Base-by-base conservation (phyloP, 2,888 invertebrate species). In the Tricholauxania praeusta region DNA sequence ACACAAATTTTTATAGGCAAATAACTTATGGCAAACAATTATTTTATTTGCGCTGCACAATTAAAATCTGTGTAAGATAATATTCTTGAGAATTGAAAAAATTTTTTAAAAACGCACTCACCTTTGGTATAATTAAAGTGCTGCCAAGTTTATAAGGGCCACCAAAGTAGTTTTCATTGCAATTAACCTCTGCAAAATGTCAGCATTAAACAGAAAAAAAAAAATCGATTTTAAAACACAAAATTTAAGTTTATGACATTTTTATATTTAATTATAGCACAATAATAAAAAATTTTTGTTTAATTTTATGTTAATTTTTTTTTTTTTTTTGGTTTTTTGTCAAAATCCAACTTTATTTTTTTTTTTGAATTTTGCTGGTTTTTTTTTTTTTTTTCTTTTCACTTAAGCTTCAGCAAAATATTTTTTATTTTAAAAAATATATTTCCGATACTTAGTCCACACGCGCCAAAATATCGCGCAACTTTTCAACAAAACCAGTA, bases 101-200 rank as follows among this genome's bases (percentile, higher is more conserved):
- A 10, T 2, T 10, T 8, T 10, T 39, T 39, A 39, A 10, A 39
- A 39, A 39, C 10, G 10, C 70, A 76, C 80, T 80, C 77, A 81
- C 81, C 80, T 83, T 79, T 78, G 81, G 80, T 78, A 81, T 80
- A 70, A 80, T 78, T 77, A 82, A 77, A 78, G 81, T 80, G 75
- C 80, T 81, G 76, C 80, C 80, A 75, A 81, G 78, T 78, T 82
- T 80, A 78, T 80, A 81, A 74, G 80, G 74, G 71, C 80, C 78
- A 73, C 80, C 78, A 77, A 82, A 81, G 80, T 80, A 81, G 80
- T 80, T 79, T 72, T 82, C 80, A 80, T 82, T 82, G 63, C 72
- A 59, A 80, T 78, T 79, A 71, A 77, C 79, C 78, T 82, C 80
- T 81, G 79, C 68, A 79, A 79, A 19, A 66, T 8, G 15, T 12